Percentiles rank a stretch among this genome's conserved stretches.
Conservation (phyloP, 2,888 invertebrate species). For the Stictocephala bisonia region DNA sequence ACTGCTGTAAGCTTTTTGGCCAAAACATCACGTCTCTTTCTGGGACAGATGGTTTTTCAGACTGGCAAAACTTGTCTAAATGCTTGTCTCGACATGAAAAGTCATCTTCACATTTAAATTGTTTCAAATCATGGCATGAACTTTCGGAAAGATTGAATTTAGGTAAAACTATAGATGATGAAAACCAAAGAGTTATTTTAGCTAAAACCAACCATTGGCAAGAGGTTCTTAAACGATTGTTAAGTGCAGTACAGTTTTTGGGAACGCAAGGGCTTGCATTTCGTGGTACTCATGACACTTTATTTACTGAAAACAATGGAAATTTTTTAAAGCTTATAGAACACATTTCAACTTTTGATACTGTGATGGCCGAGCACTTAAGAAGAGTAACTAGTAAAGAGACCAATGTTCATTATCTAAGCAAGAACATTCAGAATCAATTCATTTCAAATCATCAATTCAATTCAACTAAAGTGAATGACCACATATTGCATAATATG, state of each 20-base stretch:
- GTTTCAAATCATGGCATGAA: no score
- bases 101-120: no score
- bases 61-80: no score
- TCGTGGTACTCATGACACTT: conserved; percentile 21
- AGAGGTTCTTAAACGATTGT: conserved; percentile 36
- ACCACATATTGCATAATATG: conserved; percentile 22
- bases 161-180: no score
- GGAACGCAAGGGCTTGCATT: conserved; percentile 37
- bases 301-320: conserved; percentile 21
- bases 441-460: conserved; percentile 27
- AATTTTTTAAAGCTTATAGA: conserved; percentile 30
- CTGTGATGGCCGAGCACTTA: conserved; percentile 26
- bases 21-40: no score
- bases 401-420: conserved; percentile 31
- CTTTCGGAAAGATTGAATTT: no score
- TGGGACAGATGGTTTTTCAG: no score
- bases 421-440: conserved; percentile 32
- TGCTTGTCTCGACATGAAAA: no score
- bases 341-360: conserved; percentile 28
- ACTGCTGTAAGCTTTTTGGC: no score
- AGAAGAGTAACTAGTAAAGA: conserved; percentile 3
- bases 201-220: no score
- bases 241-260: conserved; percentile 24
- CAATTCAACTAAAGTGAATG: background rate
- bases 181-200: no score